These are phyloP conservation scores for Clitarchus hookeri DNA, from an alignment of 2,888 invertebrate genomes.

Conservation along the genomic window DNA sequence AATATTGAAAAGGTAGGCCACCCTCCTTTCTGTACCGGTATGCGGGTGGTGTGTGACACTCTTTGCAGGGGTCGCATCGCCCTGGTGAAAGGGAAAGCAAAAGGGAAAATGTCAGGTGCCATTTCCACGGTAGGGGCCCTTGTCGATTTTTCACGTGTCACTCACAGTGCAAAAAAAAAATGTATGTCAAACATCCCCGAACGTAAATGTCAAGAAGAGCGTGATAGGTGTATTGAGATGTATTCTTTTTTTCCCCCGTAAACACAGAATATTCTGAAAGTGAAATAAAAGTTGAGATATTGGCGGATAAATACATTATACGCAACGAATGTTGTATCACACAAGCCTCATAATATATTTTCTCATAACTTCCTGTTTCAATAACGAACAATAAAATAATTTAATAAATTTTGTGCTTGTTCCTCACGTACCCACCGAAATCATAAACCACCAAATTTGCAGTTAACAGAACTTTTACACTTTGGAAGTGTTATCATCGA, in stretches of 20 bases:
- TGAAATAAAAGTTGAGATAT: too few species aligned
- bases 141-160: constrained; percentile 11
- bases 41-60: background rate
- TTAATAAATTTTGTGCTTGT: too few species aligned
- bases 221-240: background rate
- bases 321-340: too few species aligned
- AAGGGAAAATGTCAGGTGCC: constrained; percentile 1
- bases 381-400: too few species aligned
- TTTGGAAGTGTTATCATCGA: too few species aligned
- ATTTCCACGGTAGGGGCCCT: background rate
- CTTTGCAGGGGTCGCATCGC: background rate
- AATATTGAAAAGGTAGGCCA: background rate
- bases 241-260: background rate
- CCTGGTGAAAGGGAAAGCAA: background rate
- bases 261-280: background rate
- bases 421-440: too few species aligned
- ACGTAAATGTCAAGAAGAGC: background rate
- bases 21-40: background rate
- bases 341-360: too few species aligned
- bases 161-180: background rate
- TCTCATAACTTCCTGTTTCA: too few species aligned
- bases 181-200: background rate
- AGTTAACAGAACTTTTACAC: too few species aligned
- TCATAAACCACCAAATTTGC: too few species aligned
- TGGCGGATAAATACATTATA: too few species aligned